Evolutionary conservation across 2,797 vertebrate genomes (phyloP).

Genomic region (Coendou prehensilis): DNA sequence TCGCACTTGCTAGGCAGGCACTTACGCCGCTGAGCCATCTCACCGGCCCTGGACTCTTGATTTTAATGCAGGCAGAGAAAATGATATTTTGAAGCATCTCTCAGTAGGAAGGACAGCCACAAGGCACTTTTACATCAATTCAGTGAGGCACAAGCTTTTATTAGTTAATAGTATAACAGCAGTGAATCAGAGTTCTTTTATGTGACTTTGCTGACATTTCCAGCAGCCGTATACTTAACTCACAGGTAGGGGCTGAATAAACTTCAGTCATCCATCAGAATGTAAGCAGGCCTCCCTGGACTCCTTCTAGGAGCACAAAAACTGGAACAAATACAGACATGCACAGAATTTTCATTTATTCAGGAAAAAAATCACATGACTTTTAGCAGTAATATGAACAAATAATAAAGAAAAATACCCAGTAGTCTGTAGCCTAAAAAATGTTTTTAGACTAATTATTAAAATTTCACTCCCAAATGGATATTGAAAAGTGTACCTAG

Average conservation of each 20-base stretch:
- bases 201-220: conserved; percentile 68
- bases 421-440: background rate
- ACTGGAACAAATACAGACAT: conserved; percentile 58
- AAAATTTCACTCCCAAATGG: conserved; percentile 27
- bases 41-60: background rate
- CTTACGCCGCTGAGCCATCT: no score
- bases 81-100: background rate
- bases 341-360: conserved; percentile 54
- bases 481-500: background rate
- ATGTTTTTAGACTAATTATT: conserved; percentile 1
- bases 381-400: conserved; percentile 14
- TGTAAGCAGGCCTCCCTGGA: background rate
- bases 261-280: conserved; percentile 52
- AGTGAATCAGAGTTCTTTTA: conserved; percentile 51
- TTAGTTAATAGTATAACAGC: conserved; percentile 54
- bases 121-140: conserved; percentile 35
- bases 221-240: conserved; percentile 68
- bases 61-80: conserved; percentile 1
- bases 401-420: background rate
- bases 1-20: no score
- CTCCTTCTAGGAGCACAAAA: conserved; percentile 36
- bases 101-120: background rate
- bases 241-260: conserved; percentile 45
- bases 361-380: conserved; percentile 21
- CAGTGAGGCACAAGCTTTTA: background rate